These are phyloP conservation scores for Vulpes ferrilata DNA, from an alignment of 2,113 vertebrate species.

Conservation along the genomic window DNA sequence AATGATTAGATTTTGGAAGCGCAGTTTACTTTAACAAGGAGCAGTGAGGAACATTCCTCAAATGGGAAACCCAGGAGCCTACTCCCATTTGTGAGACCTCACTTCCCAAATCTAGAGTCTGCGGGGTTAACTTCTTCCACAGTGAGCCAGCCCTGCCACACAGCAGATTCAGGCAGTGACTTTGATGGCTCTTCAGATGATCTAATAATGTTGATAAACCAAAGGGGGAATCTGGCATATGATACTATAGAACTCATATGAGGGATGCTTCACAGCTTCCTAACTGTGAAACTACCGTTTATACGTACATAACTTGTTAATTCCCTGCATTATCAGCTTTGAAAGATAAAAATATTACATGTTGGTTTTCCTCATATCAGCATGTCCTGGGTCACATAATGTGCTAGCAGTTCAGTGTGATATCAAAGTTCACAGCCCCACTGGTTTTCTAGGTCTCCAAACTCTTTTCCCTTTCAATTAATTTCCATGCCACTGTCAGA, in stretches of 20 bases:
- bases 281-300: constrained; percentile 1
- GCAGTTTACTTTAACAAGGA: neutral
- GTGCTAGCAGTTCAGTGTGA: neutral
- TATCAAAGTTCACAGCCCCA: constrained; percentile 1
- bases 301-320: neutral
- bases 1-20: neutral
- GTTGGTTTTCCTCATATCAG: constrained; percentile 54
- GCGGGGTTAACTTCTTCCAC: neutral
- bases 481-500: neutral
- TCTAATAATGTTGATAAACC: neutral
- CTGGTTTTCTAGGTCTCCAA: constrained; percentile 20
- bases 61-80: neutral
- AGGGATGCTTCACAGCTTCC: neutral
- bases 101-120: neutral
- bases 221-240: neutral
- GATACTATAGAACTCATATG: neutral
- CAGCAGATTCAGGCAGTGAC: neutral
- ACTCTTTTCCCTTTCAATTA: neutral
- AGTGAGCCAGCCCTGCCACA: neutral
- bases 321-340: constrained; percentile 40
- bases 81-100: neutral
- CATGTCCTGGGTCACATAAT: constrained; percentile 12
- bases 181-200: neutral
- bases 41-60: neutral
- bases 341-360: constrained; percentile 62